Evolutionary conservation across 2,888 invertebrate species (phyloP), one percentile per base, ranked within the genome.

Genomic region (Platycheirus albimanus): DNA sequence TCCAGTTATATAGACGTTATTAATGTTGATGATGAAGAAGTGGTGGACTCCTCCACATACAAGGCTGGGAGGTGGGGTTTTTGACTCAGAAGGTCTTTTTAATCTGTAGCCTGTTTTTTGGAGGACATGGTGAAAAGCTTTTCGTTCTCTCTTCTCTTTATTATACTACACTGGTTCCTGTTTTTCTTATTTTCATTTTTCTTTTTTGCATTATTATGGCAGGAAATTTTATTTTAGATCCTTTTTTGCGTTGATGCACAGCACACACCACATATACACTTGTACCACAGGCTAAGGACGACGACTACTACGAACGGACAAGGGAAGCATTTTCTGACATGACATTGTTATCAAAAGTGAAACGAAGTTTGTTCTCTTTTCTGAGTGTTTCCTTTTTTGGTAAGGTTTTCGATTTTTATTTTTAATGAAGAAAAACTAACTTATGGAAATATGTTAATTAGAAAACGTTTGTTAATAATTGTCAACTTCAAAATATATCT

Each of bases 121-220:
- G 81, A 81, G 81, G 81, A 77, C 81, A 71, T 77, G 61, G 81
- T 71, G 77, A 77, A 81, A 81, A 77, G 81, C 81, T 81, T 76
- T 81, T 81, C 77, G 66, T 81, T 67, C 71, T 77, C 77, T 76
- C 61, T 67, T 77, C 71, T 81, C 81, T 75, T 66, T 76, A 76
- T 61, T 45, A 30, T 45, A 45, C 7, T 41, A 17, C 61, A 51
- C 24, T 41, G 47, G 47, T 64, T 74, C 64, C 63, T 64, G 72
- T 64, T 52, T 64, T 45, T 33, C 41, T 45, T 19, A 33, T 58
- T 28, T 54, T 54, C 28, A 45, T 45, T 56, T n/a, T 38, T 38
- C 36, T n/a, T 47, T 66, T 66, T 69, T 70, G 58, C 70, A 51
- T 76, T 69, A 71, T 81, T 71, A 76, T 54, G 52, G 54, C 71